Evolutionary conservation across 2,797 vertebrate genomes (phyloP).

Genomic region (Chromis chromis): DNA sequence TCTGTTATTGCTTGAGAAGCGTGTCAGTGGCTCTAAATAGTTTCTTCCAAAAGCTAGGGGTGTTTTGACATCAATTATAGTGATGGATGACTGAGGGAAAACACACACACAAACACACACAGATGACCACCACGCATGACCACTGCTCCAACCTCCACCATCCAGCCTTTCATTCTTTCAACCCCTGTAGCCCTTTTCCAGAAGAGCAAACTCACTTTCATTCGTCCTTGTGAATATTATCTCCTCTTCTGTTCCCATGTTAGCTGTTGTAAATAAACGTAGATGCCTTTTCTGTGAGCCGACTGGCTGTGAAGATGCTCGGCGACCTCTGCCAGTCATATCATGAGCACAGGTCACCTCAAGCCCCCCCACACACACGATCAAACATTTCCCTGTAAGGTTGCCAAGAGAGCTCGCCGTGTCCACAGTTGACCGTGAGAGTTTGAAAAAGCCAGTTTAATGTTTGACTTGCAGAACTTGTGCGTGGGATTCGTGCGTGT

Average conservation of each 20-base stretch:
- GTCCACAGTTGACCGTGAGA: constrained; percentile 69
- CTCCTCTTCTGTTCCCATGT: constrained; percentile 32
- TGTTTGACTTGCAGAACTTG: constrained; percentile 66
- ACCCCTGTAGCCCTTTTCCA: constrained; percentile 5
- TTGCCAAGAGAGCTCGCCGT: constrained; percentile 67
- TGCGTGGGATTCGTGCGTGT: neutral
- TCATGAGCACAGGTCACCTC: constrained; percentile 43
- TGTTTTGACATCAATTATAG: constrained; percentile 65
- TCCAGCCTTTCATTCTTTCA: constrained; percentile 15
- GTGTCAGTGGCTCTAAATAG: constrained; percentile 50
- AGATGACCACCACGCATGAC: neutral
- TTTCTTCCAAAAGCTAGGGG: constrained; percentile 47
- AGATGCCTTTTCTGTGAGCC: constrained; percentile 23
- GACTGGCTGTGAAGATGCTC: constrained; percentile 51
- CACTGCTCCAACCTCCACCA: neutral
- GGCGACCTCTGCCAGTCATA: constrained; percentile 51
- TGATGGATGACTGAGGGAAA: constrained; percentile 59
- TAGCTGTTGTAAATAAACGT: constrained; percentile 44
- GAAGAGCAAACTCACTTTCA: constrained; percentile 47
- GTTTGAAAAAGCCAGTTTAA: constrained; percentile 64
- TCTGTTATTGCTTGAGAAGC: constrained; percentile 47
- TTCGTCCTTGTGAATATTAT: constrained; percentile 38
- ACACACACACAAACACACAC: constrained; percentile 8
- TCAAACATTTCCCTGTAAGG: constrained; percentile 58
- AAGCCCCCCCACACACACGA: constrained; percentile 18